Evolutionary conservation across 2,797 vertebrate species (phyloP).

Genomic region (Peromyscus nudipes): DNA sequence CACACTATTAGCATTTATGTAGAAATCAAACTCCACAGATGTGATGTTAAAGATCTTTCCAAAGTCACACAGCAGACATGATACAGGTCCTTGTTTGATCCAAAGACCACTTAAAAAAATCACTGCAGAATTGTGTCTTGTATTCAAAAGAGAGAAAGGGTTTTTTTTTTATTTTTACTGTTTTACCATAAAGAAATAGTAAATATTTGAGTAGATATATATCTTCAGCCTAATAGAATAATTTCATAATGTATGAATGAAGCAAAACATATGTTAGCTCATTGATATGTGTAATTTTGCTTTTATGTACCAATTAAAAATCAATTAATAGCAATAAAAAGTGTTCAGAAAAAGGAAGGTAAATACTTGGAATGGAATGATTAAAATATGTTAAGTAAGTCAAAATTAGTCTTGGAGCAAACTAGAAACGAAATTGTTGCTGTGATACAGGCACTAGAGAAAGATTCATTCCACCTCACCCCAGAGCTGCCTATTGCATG

Average conservation of each 20-base stretch:
- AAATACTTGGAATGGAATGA: conserved; percentile 24
- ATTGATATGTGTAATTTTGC: background rate
- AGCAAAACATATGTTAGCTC: background rate
- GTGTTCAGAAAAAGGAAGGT: background rate
- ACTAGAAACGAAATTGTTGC: background rate
- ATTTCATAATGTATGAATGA: background rate
- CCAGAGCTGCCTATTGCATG: background rate
- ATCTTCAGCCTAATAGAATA: background rate
- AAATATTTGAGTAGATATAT: background rate
- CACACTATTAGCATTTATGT: background rate
- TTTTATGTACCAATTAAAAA: background rate
- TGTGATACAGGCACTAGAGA: background rate
- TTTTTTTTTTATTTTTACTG: background rate
- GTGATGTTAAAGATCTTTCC: conserved; percentile 18
- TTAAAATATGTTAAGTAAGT: background rate
- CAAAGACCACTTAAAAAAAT: background rate
- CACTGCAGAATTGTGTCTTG: background rate
- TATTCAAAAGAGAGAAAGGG: background rate
- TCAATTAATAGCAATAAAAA: background rate
- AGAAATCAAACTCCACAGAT: background rate
- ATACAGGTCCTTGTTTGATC: background rate
- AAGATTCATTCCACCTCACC: background rate
- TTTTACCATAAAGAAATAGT: background rate
- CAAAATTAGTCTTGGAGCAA: background rate
- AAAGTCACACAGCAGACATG: background rate